Percentiles rank a stretch among this genome's conserved stretches.
phyloP scores from a whole-genome alignment of 2,797 vertebrate species.

The Syngnathus rostellatus region DNA sequence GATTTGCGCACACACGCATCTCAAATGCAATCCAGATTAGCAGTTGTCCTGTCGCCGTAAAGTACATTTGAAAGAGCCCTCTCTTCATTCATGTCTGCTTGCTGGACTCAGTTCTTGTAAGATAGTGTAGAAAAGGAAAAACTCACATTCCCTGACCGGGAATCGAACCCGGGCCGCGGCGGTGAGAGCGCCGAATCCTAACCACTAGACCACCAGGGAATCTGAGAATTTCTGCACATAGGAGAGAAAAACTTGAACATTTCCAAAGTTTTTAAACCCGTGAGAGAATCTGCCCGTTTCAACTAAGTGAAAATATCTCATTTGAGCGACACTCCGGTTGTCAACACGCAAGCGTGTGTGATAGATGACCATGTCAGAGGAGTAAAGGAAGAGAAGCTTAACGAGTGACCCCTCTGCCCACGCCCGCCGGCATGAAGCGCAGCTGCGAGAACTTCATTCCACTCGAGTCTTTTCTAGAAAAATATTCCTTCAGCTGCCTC shows the following conservation, averaged over 20 bases:
- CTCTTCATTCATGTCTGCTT: not conserved
- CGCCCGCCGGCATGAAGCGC: conserved; percentile 32
- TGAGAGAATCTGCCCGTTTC: not conserved
- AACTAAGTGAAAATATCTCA: not conserved
- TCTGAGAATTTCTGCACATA: fast-evolving
- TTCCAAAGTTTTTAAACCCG: no score
- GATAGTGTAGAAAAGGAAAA: no score
- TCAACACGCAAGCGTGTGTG: conserved; percentile 2
- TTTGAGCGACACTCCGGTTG: conserved; percentile 15
- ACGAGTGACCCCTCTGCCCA: conserved; percentile 44
- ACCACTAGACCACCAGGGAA: conserved; percentile 32
- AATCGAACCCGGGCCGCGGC: conserved; percentile 64
- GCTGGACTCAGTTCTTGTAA: no score
- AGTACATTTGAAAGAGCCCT: not conserved
- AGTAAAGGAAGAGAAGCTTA: conserved; percentile 41
- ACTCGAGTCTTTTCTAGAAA: not conserved
- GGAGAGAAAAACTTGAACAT: no score
- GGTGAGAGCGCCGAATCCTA: conserved; percentile 68
- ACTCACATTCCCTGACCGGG: conserved; percentile 52
- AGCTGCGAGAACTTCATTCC: conserved; percentile 21
- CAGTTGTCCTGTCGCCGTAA: conserved; percentile 26
- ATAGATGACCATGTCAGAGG: conserved; percentile 37
- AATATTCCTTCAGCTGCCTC: not conserved
- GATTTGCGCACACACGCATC: conserved; percentile 42
- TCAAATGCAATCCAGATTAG: conserved; percentile 40